Conservation (phyloP, 2,888 invertebrate species). For the Hermaeophaga mercurialis region DNA sequence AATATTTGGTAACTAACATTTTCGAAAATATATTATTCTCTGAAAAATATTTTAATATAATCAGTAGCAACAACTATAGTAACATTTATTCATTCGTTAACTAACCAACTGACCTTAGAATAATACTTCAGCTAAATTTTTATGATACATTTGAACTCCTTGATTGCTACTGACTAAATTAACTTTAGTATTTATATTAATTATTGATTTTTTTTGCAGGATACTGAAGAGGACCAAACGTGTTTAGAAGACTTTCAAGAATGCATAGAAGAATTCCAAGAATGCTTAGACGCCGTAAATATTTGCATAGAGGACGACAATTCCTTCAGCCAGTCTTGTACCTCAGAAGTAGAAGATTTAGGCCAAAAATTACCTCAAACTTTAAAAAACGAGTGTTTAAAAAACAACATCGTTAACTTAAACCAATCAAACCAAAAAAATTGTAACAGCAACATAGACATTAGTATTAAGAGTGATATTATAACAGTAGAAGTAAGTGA, state of each 20-base stretch:
- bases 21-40: no score
- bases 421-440: conserved; percentile 28
- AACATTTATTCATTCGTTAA: no score
- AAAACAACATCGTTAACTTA: conserved; percentile 36
- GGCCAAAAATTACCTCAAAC: conserved; percentile 37
- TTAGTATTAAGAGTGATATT: conserved; percentile 50
- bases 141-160: no score
- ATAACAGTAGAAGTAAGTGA: conserved; percentile 36
- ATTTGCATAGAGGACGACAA: conserved; percentile 67
- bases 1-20: no score
- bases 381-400: conserved; percentile 33
- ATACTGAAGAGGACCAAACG: conserved; percentile 66
- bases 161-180: no score
- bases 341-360: conserved; percentile 49
- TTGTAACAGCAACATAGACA: conserved; percentile 49
- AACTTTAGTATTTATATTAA: no score
- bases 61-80: no score
- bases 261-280: conserved; percentile 69
- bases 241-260: conserved; percentile 70
- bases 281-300: conserved; percentile 67
- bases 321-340: conserved; percentile 54
- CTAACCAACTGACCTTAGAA: no score
- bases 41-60: no score
- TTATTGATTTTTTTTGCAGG: conserved; percentile 48
- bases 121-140: no score